Percentiles rank a stretch among this genome's conserved stretches.
These are phyloP conservation scores for Hermaeophaga mercurialis DNA, from an alignment of 2,888 invertebrate species.

Conservation along the genomic window DNA sequence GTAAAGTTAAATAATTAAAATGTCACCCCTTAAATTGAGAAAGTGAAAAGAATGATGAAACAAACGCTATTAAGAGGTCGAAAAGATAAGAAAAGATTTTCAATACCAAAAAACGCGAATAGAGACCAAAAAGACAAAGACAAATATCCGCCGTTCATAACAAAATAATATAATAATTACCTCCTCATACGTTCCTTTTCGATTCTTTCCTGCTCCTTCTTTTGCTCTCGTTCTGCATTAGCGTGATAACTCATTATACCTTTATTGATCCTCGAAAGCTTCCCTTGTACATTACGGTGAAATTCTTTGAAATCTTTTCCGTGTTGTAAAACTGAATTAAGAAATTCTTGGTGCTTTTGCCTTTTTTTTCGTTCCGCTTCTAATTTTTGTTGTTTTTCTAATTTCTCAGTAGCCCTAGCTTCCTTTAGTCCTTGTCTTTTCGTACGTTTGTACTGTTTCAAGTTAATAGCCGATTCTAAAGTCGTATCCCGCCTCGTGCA, in stretches of 20 bases:
- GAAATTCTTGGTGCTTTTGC: constrained; percentile 97
- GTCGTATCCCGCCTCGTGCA: constrained; percentile 95
- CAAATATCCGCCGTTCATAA: no score
- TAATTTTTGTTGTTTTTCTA: constrained; percentile 98
- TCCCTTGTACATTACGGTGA: constrained; percentile 87
- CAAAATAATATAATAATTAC: constrained; percentile 44
- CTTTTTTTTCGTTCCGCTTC: constrained; percentile 96
- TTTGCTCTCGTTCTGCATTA: constrained; percentile 97
- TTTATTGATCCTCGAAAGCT: constrained; percentile 89
- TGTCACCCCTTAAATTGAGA: no score
- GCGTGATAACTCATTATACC: constrained; percentile 97
- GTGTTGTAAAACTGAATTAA: constrained; percentile 95
- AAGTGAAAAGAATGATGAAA: no score
- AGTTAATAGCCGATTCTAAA: constrained; percentile 95
- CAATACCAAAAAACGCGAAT: no score
- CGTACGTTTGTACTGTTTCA: constrained; percentile 90
- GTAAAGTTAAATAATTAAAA: no score
- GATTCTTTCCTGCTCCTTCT: constrained; percentile 98
- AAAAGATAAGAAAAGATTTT: no score
- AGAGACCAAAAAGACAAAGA: no score
- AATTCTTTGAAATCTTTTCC: constrained; percentile 98
- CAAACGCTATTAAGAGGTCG: no score
- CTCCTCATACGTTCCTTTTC: constrained; percentile 98
- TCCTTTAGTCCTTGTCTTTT: constrained; percentile 90
- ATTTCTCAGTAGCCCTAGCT: constrained; percentile 95